These are phyloP conservation scores for Procambarus clarkii DNA, from an alignment of 1,140 invertebrate species.

Conservation along the genomic window DNA sequence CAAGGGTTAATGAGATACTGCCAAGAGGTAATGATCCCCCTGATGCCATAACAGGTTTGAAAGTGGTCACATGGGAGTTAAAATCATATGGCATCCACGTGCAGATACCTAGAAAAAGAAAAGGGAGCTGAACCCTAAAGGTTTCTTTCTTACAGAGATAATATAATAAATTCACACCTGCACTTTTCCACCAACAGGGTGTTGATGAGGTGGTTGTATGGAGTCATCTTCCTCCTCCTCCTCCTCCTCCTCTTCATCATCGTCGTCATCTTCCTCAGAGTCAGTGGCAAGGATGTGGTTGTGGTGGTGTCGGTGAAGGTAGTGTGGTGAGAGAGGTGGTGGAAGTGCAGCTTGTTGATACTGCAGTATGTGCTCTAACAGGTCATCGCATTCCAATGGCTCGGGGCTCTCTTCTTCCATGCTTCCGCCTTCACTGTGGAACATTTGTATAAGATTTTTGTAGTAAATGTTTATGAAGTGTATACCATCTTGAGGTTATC, in stretches of 20 bases:
- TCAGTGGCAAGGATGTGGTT: constrained; percentile 34
- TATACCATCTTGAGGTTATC: too few relatives aligned
- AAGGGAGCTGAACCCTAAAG: too few relatives aligned
- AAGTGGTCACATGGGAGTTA: too few relatives aligned
- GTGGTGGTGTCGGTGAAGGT: constrained; percentile 49
- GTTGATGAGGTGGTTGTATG: constrained; percentile 34
- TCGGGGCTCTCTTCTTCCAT: constrained; percentile 65
- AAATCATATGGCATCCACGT: too few relatives aligned
- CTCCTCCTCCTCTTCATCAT: constrained; percentile 57
- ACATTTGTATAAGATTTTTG: too few relatives aligned
- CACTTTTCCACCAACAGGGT: constrained; percentile 48
- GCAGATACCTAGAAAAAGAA: too few relatives aligned
- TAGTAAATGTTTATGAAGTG: too few relatives aligned
- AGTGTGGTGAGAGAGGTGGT: constrained; percentile 31
- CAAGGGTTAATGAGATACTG: too few relatives aligned
- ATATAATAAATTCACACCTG: constrained; percentile 19
- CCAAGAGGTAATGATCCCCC: too few relatives aligned
- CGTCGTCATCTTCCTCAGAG: constrained; percentile 53
- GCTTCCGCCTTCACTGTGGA: constrained; percentile 54
- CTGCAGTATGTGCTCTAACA: constrained; percentile 53
- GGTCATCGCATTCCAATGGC: constrained; percentile 55
- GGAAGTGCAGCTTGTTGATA: constrained; percentile 45
- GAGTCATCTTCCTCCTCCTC: constrained; percentile 59
- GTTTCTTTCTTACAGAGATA: too few relatives aligned
- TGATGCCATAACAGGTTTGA: too few relatives aligned